Evolutionary conservation across 2,797 vertebrate species (phyloP), one percentile per base, ranked within the genome.

Genomic region (Odontamblyopus lacepedii): DNA sequence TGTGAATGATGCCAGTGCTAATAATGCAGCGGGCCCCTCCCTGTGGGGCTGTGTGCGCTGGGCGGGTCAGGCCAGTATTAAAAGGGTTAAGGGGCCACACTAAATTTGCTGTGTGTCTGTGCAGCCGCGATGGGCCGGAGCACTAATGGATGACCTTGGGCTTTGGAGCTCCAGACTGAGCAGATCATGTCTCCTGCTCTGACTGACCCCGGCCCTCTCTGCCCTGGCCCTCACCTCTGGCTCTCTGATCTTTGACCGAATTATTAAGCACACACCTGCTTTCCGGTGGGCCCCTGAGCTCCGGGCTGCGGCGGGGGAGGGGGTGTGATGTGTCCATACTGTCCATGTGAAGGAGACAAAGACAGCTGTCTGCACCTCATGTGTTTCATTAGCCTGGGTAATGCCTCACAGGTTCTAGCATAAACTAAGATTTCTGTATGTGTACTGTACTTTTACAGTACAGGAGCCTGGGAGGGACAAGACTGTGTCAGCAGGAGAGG

Each of bases 141-240:
- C 97, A 97, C 97, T 99, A 99, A 99, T 99, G 97, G 97, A 95
- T 98, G 96, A 99, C 98, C 97, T 97, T 98, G 96, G 95, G 96
- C 93, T 96, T 96, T 89, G 89, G 94, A 92, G 6, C 94, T 95
- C 93, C 96, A 98, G 95, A 94, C 96, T 95, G 81, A 93, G 93
- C 95, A 98, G 92, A 93, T 93, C 92, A 93, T 91, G 91, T 93
- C 92, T 92, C 96, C 92, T 91, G 93, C 94, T 96, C 93, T 91
- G 82, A 76, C 77, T 98, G 96, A 98, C 96, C 98, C 92, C 88
- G 86, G 93, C 88, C 95, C 95, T 95, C 94, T 94, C 88, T 91
- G 90, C 92, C 91, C 93, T 83, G 83, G 92, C 93, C 95, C 95
- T 96, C 96, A 96, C 96, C 97, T 98, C 96, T 97, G 94, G 94